Evolutionary conservation across 92 coral and sea anemone species (phyloP).

Genomic region (Desmophyllum pertusum): DNA sequence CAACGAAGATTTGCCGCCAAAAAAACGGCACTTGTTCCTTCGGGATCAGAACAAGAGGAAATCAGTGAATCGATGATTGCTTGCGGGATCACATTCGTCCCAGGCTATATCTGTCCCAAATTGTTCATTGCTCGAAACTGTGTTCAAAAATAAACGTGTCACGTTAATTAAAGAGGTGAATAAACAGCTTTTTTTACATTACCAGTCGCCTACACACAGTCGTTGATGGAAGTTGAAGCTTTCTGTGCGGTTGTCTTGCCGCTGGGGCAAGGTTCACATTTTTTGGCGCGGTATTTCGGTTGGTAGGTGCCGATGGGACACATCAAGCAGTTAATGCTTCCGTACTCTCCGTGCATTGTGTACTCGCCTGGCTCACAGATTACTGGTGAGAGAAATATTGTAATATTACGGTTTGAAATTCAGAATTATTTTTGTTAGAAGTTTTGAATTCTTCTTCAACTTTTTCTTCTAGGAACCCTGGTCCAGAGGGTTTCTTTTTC

Average conservation of each 20-base stretch:
- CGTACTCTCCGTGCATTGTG: constrained; percentile 62
- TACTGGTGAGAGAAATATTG: constrained; percentile 37
- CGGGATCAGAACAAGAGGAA: too few relatives aligned
- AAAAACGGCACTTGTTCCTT: background rate
- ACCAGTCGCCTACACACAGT: constrained; percentile 64
- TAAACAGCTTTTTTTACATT: background rate
- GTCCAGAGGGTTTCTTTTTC: too few relatives aligned
- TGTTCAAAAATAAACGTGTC: too few relatives aligned
- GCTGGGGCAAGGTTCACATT: constrained; percentile 75
- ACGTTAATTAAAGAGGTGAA: background rate
- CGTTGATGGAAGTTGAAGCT: constrained; percentile 69
- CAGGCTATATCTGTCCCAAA: too few relatives aligned
- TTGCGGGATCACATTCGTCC: accelerated
- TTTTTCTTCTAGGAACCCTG: too few relatives aligned
- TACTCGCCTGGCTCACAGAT: constrained; percentile 90
- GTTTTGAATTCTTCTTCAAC: too few relatives aligned
- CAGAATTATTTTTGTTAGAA: too few relatives aligned
- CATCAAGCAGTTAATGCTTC: constrained; percentile 81
- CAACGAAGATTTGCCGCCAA: background rate
- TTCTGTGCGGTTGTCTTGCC: constrained; percentile 75
- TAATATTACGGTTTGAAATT: too few relatives aligned
- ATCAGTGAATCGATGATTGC: background rate
- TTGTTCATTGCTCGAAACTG: too few relatives aligned
- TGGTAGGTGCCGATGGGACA: constrained; percentile 93
- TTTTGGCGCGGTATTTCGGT: constrained; percentile 71